Evolutionary conservation across 2,797 vertebrate species (phyloP).

Genomic region (Presbytis comata): DNA sequence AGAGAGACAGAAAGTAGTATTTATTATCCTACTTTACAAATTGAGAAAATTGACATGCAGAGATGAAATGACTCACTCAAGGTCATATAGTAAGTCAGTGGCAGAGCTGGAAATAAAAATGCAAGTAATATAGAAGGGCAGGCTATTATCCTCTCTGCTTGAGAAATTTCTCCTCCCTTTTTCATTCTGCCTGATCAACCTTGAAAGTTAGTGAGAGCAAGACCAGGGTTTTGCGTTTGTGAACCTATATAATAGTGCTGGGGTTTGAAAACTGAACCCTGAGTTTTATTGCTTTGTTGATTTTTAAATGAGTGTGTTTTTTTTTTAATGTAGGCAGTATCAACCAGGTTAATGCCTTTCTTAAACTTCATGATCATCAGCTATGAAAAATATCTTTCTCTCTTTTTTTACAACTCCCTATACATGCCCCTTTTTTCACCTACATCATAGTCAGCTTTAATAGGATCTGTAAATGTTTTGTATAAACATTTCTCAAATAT

Average conservation of each 20-base stretch:
- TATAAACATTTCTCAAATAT: not conserved
- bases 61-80: slow-evolving; percentile 73
- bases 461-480: not conserved
- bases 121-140: slow-evolving; percentile 51
- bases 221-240: slow-evolving; percentile 28
- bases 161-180: slow-evolving; percentile 64
- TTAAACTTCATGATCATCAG: slow-evolving; percentile 39
- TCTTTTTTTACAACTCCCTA: not conserved
- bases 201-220: slow-evolving; percentile 73
- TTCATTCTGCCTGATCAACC: slow-evolving; percentile 65
- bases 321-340: not conserved
- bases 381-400: not conserved
- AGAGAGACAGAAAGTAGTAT: slow-evolving; percentile 61
- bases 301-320: not conserved
- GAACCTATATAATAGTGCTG: not conserved
- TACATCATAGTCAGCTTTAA: not conserved
- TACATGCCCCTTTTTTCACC: not conserved
- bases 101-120: slow-evolving; percentile 66
- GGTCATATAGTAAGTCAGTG: slow-evolving; percentile 63
- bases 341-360: not conserved
- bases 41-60: slow-evolving; percentile 62
- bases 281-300: slow-evolving; percentile 12
- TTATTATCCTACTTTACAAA: slow-evolving; percentile 70
- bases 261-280: not conserved
- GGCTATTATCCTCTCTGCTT: slow-evolving; percentile 67